Evolutionary conservation across 2,797 vertebrate genomes (phyloP).

Genomic region (Sitta carolinensis): DNA sequence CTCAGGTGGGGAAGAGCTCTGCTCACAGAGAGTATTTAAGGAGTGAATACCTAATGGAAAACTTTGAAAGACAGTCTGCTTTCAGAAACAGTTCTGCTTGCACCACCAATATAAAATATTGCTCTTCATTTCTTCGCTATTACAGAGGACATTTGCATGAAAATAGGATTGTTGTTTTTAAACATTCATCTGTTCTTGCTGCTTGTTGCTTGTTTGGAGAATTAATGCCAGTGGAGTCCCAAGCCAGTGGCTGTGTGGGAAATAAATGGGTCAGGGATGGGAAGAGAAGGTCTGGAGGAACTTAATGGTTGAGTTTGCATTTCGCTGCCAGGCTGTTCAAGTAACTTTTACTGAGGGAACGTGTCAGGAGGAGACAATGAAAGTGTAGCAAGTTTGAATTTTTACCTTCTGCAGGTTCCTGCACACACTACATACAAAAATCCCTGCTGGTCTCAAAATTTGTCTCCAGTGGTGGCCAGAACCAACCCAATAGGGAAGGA

Average conservation of each 20-base stretch:
- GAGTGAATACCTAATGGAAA: background rate
- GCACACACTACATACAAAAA: background rate
- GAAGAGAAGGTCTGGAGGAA: background rate
- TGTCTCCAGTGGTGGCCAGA: background rate
- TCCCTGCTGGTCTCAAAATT: background rate
- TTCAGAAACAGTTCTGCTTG: background rate
- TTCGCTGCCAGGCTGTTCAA: background rate
- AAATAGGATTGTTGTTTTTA: background rate
- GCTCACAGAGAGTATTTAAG: background rate
- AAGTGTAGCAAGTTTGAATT: background rate
- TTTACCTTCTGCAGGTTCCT: background rate
- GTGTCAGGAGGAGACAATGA: background rate
- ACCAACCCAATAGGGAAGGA: background rate
- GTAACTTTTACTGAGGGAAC: background rate
- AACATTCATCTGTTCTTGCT: background rate
- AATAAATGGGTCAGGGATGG: background rate
- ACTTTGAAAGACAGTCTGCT: background rate
- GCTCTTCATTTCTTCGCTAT: background rate
- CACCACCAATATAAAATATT: background rate
- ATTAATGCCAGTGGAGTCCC: background rate
- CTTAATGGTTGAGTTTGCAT: accelerated
- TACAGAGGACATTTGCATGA: background rate
- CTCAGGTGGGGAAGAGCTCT: background rate
- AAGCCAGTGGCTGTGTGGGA: background rate
- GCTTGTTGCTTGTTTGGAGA: background rate